Conservation (phyloP, 53 echinoderm and acorn worm species). For the Luidia sarsii region DNA sequence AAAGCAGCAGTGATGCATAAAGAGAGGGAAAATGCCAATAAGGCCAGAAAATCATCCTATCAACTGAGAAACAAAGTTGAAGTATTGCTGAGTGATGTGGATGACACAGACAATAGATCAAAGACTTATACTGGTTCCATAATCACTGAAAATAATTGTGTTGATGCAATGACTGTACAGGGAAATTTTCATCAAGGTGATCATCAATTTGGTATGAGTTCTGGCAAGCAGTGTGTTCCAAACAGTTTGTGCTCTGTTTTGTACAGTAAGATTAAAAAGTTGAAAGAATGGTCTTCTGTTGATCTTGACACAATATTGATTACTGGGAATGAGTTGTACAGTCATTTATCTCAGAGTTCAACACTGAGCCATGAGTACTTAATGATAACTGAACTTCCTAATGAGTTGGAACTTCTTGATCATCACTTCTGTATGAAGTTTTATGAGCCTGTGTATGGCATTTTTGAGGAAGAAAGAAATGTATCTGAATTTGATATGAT, state of each 20-base stretch:
- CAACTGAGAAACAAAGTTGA: too few relatives aligned
- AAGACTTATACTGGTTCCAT: too few relatives aligned
- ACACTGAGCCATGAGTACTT: conserved; percentile 15
- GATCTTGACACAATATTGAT: conserved; percentile 15
- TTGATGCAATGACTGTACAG: too few relatives aligned
- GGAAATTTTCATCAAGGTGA: conserved; percentile 17
- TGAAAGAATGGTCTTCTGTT: neutral
- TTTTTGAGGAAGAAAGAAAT: neutral
- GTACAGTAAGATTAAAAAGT: neutral
- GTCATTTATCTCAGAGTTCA: conserved; percentile 10
- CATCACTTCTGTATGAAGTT: neutral
- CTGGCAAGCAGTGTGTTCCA: conserved; percentile 16
- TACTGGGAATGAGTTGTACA: conserved; percentile 24
- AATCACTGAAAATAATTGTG: too few relatives aligned
- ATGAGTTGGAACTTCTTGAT: neutral
- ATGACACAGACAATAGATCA: too few relatives aligned
- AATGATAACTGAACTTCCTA: conserved; percentile 11
- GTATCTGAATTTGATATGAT: conserved; percentile 13
- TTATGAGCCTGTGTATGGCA: conserved; percentile 5
- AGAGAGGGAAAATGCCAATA: too few relatives aligned
- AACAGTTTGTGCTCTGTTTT: neutral
- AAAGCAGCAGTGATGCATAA: too few relatives aligned
- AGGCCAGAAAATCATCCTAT: too few relatives aligned
- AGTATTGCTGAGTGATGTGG: too few relatives aligned
- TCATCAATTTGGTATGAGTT: neutral